A percentile compares a stretch with the other conserved stretches of the same genome.
These are phyloP conservation scores for Scolopax mira DNA, from an alignment of 2,113 vertebrate genomes.

Conservation along the genomic window DNA sequence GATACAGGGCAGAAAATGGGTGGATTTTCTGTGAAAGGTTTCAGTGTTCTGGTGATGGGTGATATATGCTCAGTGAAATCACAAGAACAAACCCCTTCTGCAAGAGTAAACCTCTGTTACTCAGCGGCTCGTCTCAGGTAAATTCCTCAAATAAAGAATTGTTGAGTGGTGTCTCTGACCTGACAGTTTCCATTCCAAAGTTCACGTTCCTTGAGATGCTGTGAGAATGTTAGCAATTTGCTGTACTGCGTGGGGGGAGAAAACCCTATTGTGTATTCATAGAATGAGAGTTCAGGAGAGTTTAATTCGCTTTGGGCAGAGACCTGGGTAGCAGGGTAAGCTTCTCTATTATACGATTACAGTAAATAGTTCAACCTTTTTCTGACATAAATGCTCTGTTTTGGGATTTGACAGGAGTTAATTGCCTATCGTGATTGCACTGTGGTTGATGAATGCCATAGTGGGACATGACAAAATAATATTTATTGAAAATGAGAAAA, in stretches of 20 bases:
- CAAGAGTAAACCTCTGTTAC: slow-evolving; percentile 19
- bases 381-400: slow-evolving; percentile 31
- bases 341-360: slow-evolving; percentile 44
- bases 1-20: not conserved
- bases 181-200: slow-evolving; percentile 46
- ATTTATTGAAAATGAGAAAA: slow-evolving; percentile 31
- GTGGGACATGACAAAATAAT: not conserved
- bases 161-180: not conserved
- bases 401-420: slow-evolving; percentile 65
- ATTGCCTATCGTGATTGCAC: slow-evolving; percentile 46
- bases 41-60: not conserved
- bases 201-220: not conserved
- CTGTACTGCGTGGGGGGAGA: slow-evolving; percentile 19
- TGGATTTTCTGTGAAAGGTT: not conserved
- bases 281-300: slow-evolving; percentile 28
- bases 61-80: slow-evolving; percentile 24
- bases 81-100: not conserved
- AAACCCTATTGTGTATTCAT: not conserved
- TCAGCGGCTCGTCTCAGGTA: slow-evolving; percentile 3
- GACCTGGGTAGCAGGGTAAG: slow-evolving; percentile 24
- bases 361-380: slow-evolving; percentile 57
- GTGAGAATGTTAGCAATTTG: slow-evolving; percentile 38
- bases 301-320: slow-evolving; percentile 58
- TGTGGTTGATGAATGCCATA: not conserved
- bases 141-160: slow-evolving; percentile 46